Percentiles rank a stretch among this genome's conserved stretches.
These are phyloP conservation scores for Graphium colonna DNA, from an alignment of 2,888 invertebrate species.

Conservation along the genomic window DNA sequence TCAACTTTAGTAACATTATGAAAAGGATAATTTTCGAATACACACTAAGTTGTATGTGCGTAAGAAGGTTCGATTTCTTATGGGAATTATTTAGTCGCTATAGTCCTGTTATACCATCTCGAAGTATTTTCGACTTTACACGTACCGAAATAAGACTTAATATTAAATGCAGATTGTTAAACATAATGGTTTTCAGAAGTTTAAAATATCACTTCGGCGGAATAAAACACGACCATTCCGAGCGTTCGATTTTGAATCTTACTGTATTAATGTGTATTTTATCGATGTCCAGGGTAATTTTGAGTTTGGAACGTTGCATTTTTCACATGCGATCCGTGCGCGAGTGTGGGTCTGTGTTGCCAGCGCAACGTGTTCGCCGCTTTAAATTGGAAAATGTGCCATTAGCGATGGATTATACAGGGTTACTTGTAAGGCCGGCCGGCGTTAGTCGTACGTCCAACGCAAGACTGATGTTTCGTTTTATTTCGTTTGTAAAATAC, in stretches of 20 bases:
- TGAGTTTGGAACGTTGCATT: slow-evolving; percentile 6
- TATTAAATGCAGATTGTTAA: neutral
- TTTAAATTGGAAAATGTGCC: slow-evolving; percentile 33
- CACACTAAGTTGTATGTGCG: neutral
- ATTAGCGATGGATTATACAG: slow-evolving; percentile 36
- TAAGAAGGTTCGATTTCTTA: neutral
- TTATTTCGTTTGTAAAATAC: too few relatives aligned
- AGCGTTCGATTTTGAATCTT: slow-evolving; percentile 9
- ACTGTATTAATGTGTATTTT: slow-evolving; percentile 10
- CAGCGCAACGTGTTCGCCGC: slow-evolving; percentile 20
- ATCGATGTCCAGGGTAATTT: neutral
- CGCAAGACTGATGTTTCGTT: slow-evolving; percentile 62
- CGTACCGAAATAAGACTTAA: neutral
- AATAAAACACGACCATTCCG: neutral
- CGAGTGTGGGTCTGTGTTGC: slow-evolving; percentile 22
- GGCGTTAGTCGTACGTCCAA: slow-evolving; percentile 36
- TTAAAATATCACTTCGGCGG: neutral
- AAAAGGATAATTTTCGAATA: neutral
- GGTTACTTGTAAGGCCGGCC: slow-evolving; percentile 36
- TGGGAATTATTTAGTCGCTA: neutral
- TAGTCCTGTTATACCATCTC: neutral
- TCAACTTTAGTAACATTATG: neutral
- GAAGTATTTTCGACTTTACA: too few relatives aligned
- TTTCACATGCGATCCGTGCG: neutral
- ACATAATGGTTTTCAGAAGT: neutral